Base-by-base conservation (phyloP, 2,888 invertebrate genomes). In the Phyto melanocephala region DNA sequence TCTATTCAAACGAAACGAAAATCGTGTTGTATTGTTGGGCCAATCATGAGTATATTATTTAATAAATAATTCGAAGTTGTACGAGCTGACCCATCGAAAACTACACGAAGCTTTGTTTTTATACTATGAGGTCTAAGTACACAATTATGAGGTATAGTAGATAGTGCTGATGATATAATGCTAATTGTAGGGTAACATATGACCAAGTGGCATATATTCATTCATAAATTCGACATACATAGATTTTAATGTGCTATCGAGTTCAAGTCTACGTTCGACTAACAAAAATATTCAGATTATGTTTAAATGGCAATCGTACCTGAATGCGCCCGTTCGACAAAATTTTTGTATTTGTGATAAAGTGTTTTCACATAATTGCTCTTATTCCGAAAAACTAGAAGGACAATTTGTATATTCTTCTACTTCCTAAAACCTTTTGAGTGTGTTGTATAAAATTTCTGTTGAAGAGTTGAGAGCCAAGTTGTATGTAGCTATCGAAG, bases 361-460 rank as follows among this genome's bases (percentile, higher is more conserved):
- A 80, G 28, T 68, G 56, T 50, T 37, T 63, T 68, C 68, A 24
- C 74, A 80, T 8, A n/a, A 37, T 24, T 72, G 8, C 35, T 65
- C 52, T 72, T 65, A 65, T 52, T 65, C 6, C 7, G 37, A 40
- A 22, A 67, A 68, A 15, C 13, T 45, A 0, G 17, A 45, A 17
- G 63, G 35, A 35, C 13, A 6, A 6, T 13, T 45, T 5, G n/a
- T 1, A 15, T 56, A 78, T 13, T 70, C 68, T 60, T 68, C 60
- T 20, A 68, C 28, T 40, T 78, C 71, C 78, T 63, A 78, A 35
- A 71, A 63, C 45, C 47, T 76, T 15, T 28, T 76, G 8, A 67
- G 52, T 1, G 37, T 60, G 40, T 10, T 1, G n/a, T 60, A 47
- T 11, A 58, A 3, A 11, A n/a, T 24, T 22, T 56, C 52, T 11